Conservation (phyloP, 1,140 invertebrate species). For the Doryteuthis pealeii region DNA sequence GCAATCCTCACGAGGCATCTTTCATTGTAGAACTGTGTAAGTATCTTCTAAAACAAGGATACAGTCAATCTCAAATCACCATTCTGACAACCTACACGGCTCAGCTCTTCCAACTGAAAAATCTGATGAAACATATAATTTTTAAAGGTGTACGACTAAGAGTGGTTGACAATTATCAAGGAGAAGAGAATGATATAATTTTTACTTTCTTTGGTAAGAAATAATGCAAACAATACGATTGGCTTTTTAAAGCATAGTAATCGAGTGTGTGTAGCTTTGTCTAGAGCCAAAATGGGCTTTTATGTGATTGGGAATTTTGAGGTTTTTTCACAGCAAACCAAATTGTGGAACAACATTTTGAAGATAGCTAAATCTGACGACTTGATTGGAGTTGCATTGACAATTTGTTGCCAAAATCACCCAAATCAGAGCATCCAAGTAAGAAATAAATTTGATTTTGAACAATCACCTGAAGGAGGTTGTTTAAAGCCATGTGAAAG, state of each 20-base stretch:
- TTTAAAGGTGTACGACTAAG: conserved; percentile 61
- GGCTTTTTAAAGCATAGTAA: conserved; percentile 78
- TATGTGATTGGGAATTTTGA: conserved; percentile 72
- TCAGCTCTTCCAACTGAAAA: conserved; percentile 49
- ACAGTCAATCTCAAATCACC: conserved; percentile 52
- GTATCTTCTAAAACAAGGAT: conserved; percentile 58
- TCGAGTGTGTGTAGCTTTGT: conserved; percentile 81
- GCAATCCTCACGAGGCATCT: conserved; percentile 55
- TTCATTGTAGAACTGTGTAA: conserved; percentile 48
- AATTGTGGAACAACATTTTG: conserved; percentile 59
- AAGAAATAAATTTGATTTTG: conserved; percentile 50
- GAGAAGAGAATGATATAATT: conserved; percentile 83
- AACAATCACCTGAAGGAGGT: conserved; percentile 58
- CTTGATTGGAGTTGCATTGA: conserved; percentile 40
- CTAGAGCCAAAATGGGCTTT: conserved; percentile 75
- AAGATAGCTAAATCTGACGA: conserved; percentile 26
- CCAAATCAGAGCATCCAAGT: conserved; percentile 40
- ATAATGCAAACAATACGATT: conserved; percentile 48
- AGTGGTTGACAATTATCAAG: conserved; percentile 74
- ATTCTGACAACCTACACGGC: conserved; percentile 59
- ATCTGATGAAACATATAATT: conserved; percentile 31
- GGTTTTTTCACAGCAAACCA: conserved; percentile 59
- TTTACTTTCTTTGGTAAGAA: conserved; percentile 80
- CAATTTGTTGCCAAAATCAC: conserved; percentile 61
- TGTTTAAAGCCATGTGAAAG: conserved; percentile 51